These are phyloP conservation scores for Drosophila pullipes DNA, from an alignment of 2,888 invertebrate genomes.

Conservation along the genomic window DNA sequence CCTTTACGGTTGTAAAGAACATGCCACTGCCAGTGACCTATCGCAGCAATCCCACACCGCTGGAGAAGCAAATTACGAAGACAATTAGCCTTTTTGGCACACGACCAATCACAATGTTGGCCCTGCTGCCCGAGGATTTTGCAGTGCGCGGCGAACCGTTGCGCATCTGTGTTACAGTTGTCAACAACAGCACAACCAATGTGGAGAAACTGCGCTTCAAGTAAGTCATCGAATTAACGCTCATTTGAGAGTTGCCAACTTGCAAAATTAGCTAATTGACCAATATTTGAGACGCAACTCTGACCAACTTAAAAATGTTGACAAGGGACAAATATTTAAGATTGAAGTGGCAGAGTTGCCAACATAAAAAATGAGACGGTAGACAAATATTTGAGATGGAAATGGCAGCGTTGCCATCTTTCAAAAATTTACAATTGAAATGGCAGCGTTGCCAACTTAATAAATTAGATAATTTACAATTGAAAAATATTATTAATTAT, in stretches of 20 bases:
- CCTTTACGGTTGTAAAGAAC: constrained; percentile 82
- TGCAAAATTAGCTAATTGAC: not conserved
- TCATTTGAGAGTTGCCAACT: not conserved
- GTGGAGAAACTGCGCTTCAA: constrained; percentile 85
- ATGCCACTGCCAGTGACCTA: constrained; percentile 73
- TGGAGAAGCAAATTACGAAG: constrained; percentile 82
- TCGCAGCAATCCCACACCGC: constrained; percentile 71
- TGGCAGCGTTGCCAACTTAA: not conserved
- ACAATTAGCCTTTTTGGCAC: constrained; percentile 83
- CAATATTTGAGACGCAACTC: not conserved
- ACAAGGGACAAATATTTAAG: not conserved
- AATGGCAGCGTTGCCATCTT: not conserved
- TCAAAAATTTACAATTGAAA: not conserved
- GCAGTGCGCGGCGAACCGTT: constrained; percentile 83
- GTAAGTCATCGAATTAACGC: constrained; percentile 25
- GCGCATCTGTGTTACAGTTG: constrained; percentile 83
- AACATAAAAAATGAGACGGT: not conserved
- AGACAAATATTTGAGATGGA: not conserved
- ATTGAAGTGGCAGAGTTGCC: not conserved
- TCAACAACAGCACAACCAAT: constrained; percentile 84
- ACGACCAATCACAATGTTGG: constrained; percentile 83
- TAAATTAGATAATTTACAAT: fast-evolving
- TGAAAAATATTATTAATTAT: not conserved
- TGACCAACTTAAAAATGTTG: not conserved
- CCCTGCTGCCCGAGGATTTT: constrained; percentile 80